Evolutionary conservation across 2,113 vertebrate genomes (phyloP).

Genomic region (Plectropomus leopardus): DNA sequence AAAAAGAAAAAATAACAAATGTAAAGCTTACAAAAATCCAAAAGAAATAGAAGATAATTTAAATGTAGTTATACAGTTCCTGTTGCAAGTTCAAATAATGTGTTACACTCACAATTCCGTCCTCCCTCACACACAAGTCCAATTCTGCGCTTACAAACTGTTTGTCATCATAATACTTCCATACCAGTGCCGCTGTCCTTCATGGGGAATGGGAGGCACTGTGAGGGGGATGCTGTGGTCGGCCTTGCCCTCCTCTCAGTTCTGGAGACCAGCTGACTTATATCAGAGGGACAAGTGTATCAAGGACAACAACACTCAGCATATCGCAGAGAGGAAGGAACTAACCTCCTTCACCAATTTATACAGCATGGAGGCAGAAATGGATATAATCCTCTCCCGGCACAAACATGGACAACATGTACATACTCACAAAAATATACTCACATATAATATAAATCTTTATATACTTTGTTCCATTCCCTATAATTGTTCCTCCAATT

Average conservation of each 20-base stretch:
- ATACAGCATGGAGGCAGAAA: background rate
- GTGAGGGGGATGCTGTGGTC: conserved; percentile 62
- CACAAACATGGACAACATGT: background rate
- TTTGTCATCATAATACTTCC: background rate
- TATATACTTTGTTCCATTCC: background rate
- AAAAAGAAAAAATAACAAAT: no score
- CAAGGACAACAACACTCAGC: conserved; percentile 61
- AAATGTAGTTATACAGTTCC: background rate
- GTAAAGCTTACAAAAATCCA: no score
- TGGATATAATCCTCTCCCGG: background rate
- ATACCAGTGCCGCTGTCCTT: conserved; percentile 49
- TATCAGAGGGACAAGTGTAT: conserved; percentile 61
- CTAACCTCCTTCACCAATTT: conserved; percentile 33
- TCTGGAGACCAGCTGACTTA: conserved; percentile 62
- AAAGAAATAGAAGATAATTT: background rate
- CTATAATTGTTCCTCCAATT: background rate
- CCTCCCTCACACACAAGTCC: background rate
- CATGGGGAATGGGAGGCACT: conserved; percentile 65
- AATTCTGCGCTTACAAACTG: background rate
- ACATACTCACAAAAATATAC: background rate
- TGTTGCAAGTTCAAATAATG: background rate
- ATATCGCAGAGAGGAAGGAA: conserved; percentile 26
- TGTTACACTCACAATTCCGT: background rate
- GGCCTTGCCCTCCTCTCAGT: conserved; percentile 58
- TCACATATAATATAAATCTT: background rate